Conservation (phyloP, 2,797 vertebrate species). For the Epinephelus malabaricus region DNA sequence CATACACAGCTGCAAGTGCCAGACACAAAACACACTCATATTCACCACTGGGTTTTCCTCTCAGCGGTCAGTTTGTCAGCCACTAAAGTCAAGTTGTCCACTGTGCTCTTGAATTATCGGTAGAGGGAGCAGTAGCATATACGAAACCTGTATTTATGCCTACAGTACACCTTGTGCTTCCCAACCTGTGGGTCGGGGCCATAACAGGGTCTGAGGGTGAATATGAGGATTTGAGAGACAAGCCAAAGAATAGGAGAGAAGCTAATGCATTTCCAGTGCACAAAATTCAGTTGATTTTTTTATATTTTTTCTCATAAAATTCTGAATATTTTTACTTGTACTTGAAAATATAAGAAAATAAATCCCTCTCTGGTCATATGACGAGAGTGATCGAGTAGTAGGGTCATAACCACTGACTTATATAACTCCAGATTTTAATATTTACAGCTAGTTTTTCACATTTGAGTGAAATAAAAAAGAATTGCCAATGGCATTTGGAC, state of each 20-base stretch:
- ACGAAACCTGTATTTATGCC: background rate
- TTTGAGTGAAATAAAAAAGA: conserved; percentile 28
- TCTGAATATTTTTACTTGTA: background rate
- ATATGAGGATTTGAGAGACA: background rate
- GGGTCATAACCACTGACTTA: background rate
- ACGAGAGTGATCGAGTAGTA: background rate
- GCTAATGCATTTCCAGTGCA: background rate
- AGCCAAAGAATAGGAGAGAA: background rate
- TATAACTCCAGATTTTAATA: conserved; percentile 3
- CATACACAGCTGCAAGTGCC: conserved; percentile 64
- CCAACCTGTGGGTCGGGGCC: background rate
- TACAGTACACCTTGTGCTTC: background rate
- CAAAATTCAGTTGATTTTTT: background rate
- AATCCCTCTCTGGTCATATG: background rate
- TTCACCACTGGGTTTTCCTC: conserved; percentile 46
- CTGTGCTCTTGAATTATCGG: conserved; percentile 40
- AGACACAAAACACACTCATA: conserved; percentile 58
- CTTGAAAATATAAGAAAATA: background rate
- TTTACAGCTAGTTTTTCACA: conserved; percentile 32
- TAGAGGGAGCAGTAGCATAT: conserved; percentile 37
- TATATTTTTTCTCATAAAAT: background rate
- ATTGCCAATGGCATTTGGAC: conserved; percentile 25
- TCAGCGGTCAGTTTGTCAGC: conserved; percentile 44
- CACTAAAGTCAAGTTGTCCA: conserved; percentile 9
- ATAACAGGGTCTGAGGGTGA: background rate